Percentiles rank a stretch among this genome's conserved stretches.
Evolutionary conservation across 2,888 invertebrate genomes (phyloP).

Genomic region (Coelinius sp.): DNA sequence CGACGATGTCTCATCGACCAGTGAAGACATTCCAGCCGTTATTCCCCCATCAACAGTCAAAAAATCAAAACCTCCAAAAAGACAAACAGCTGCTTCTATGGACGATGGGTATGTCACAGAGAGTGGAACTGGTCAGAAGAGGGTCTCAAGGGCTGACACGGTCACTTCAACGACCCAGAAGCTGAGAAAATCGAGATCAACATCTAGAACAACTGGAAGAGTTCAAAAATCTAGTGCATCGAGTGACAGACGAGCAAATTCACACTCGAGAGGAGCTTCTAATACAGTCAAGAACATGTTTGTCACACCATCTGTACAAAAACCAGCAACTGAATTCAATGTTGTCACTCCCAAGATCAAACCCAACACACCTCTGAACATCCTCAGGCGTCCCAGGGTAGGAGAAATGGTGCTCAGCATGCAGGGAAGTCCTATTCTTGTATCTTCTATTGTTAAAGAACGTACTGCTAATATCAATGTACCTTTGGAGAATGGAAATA

Average conservation of each 20-base stretch:
- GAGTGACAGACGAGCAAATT: conserved; percentile 20
- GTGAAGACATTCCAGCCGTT: conserved; percentile 30
- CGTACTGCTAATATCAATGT: conserved; percentile 78
- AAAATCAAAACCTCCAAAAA: conserved; percentile 47
- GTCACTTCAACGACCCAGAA: conserved; percentile 34
- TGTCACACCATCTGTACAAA: conserved; percentile 55
- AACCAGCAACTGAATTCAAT: conserved; percentile 39
- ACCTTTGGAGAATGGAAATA: conserved; percentile 76
- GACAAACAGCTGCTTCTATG: conserved; percentile 54
- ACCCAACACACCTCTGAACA: conserved; percentile 76
- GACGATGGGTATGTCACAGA: conserved; percentile 66
- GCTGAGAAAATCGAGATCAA: conserved; percentile 12
- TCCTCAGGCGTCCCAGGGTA: conserved; percentile 75
- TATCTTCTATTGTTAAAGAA: conserved; percentile 72
- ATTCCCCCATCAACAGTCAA: conserved; percentile 33
- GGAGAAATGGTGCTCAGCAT: conserved; percentile 80
- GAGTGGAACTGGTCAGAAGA: conserved; percentile 37
- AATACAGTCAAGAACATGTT: conserved; percentile 47
- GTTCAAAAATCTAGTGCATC: background rate
- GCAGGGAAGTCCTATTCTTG: conserved; percentile 79
- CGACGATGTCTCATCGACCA: conserved; percentile 42
- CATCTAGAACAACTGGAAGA: conserved; percentile 45
- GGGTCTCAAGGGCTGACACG: conserved; percentile 38
- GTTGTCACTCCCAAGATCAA: conserved; percentile 72
- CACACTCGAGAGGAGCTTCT: too few species aligned